Evolutionary conservation across 2,888 invertebrate species (phyloP), one percentile per base, ranked within the genome.

Genomic region (Dascillus cervinus): DNA sequence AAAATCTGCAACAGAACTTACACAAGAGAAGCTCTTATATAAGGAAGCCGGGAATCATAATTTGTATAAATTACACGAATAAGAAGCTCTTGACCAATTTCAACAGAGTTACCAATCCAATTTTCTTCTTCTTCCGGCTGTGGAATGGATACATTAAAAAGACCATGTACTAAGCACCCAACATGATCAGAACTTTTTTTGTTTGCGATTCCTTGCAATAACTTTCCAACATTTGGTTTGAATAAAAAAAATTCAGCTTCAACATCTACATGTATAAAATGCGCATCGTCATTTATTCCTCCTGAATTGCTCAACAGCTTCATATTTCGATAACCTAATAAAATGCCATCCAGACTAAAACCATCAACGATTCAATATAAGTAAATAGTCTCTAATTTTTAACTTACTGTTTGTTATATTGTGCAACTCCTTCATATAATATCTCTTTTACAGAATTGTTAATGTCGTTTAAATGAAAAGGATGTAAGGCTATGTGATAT

Each of bases 241-340:
- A 82, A 81, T 39, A 83, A 62, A 53, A 76, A 81, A 55, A 80
- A 82, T 47, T 82, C 79, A 10, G 76, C 80, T 56, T 75, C 70
- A 2, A 83, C 68, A 63, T 79, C 74, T 38, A 79, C 64, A 52
- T 80, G 76, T 38, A 81, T 70, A 45, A 72, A 77, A 39, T 72
- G 71, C 45, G 71, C 71, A 45, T 81, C 80, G 50, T 74, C 69
- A 36, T 73, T 62, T 32, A 79, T 72, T 9, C 65, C 59, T n/a
- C 78, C 80, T 24, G 70, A 50, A 44, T 71, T 63, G 37, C 71
- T 71, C 8, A 76, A 50, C 12, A 82, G 54, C 44, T 72, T 71
- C 4, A 80, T 66, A 50, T 81, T 79, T 54, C 75, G 72, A 52
- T 77, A 82, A 30, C 79, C 75, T 35, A 82, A 56, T 2, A 82